Conservation (phyloP, 2,797 vertebrate species). For the Novumbra hubbsi region DNA sequence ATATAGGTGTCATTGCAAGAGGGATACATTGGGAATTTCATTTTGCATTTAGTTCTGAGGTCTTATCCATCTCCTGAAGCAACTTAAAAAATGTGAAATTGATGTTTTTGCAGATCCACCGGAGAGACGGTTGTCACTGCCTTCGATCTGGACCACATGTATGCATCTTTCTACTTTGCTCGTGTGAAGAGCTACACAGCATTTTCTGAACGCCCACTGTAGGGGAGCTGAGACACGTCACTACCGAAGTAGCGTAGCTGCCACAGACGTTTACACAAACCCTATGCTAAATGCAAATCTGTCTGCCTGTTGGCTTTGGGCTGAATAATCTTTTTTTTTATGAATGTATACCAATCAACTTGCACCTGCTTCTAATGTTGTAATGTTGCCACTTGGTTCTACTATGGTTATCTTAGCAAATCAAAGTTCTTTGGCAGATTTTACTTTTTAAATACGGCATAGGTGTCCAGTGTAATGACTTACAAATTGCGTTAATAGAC, state of each 20-base stretch:
- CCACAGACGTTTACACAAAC: slow-evolving; percentile 29
- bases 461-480: slow-evolving; percentile 42
- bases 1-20: not conserved
- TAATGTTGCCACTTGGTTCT: slow-evolving; percentile 29
- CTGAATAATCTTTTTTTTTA: slow-evolving; percentile 46
- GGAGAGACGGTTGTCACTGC: slow-evolving; percentile 91
- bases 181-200: slow-evolving; percentile 97
- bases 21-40: not conserved
- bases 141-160: slow-evolving; percentile 97
- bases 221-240: slow-evolving; percentile 52
- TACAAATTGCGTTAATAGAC: slow-evolving; percentile 46
- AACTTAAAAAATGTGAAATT: not conserved
- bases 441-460: slow-evolving; percentile 63
- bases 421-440: slow-evolving; percentile 38
- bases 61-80: not conserved
- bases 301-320: slow-evolving; percentile 37
- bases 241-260: slow-evolving; percentile 10
- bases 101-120: slow-evolving; percentile 76
- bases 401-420: slow-evolving; percentile 50
- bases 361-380: slow-evolving; percentile 31
- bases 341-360: slow-evolving; percentile 25
- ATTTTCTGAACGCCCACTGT: slow-evolving; percentile 90
- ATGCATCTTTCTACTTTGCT: slow-evolving; percentile 92
- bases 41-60: not conserved
- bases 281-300: slow-evolving; percentile 28